Base-by-base conservation (phyloP, 2,888 invertebrate genomes). In the Anagyrus pseudococci region DNA sequence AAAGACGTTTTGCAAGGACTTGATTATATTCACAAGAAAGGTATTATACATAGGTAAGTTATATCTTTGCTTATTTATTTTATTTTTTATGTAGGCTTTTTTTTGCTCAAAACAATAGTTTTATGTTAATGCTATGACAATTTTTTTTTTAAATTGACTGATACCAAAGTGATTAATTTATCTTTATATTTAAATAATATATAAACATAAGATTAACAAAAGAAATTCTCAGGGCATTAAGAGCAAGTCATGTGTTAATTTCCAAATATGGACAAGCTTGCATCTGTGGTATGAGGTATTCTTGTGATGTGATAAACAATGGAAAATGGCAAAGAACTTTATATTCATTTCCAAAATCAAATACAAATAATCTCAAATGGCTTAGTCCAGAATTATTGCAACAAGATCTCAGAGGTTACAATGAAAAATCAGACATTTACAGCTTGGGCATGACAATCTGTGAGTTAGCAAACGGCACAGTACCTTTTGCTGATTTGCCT, bases 331-430 rank as follows among this genome's bases (percentile, higher is more conserved):
- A 87, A 71, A 84, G 83, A 67, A 85, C 84, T 22, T 85, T 95
- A 29, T 91, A 93, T 81, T 88, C 88, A 44, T 89, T 94, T 77
- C 93, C 94, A 0, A 84, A 87, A 0, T 86, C 87, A 2, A 88
- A 90, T 61, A 83, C 85, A 25, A 84, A 86, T 66, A 90, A 91
- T 74, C 83, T 96, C 4, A 92, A 93, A 81, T 97, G 96, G 94
- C 85, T 95, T 15, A 95, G 96, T 73, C 96, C 96, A 0, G 96
- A 97, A 80, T 83, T 96, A 10, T 82, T 97, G 43, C 91, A 93
- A 81, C 96, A 96, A 88, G 93, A 94, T 81, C 82, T 94, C 40
- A 85, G 86, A 74, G 96, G 97, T 2, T 97, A 96, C 79, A 91
- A 92, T 74, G 90, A 90, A 75, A 92, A 92, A 71, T 93, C 94